Base-by-base conservation (phyloP, 2,888 invertebrate species). In the Leuctra nigra region DNA sequence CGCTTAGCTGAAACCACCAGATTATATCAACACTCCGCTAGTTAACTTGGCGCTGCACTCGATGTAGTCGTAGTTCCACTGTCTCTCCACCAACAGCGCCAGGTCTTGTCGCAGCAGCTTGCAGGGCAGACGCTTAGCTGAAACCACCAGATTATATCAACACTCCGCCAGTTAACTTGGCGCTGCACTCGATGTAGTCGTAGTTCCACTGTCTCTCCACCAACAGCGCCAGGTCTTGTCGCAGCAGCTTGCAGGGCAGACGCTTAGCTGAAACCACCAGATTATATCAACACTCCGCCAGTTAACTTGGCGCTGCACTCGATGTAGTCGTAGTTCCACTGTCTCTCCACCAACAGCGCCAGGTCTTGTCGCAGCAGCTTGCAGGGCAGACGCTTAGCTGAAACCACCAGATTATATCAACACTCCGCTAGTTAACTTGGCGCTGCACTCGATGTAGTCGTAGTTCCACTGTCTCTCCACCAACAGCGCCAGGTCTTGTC, bases 141-240 rank as follows among this genome's bases (percentile, higher is more conserved):
- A n/a, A n/a, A n/a, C 71, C 91, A 91, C 62, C 88, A 87, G 68
- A 92, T 92, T 23, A 91, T 83, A 59, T 86, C 82, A 64, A 90
- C 85, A 11, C 93, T 85, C 60, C 87, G 82, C 86, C 91, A 93
- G 71, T 93, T 92, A 86, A 94, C 74, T 92, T 91, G 54, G 95
- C 95, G 59, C 94, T 94, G 71, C 94, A 94, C 73, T 96, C 95
- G 48, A 95, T 85, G 69, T 95, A 95, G 18, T 90, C 87, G 67
- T 92, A 92, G 70, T 93, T 90, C 95, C 95, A 96, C 69, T 94
- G 93, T 72, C 96, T 96, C 65, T 91, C 84, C 54, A 96, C 93
- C 65, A 93, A 76, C 69, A 91, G 91, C 22, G 91, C 89, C 64
- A 94, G 91, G 69, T 95, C 94, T 62, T 91, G 76, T 65, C 80